Evolutionary conservation across 2,113 vertebrate genomes (phyloP).

Genomic region (Pachyramphus minor): DNA sequence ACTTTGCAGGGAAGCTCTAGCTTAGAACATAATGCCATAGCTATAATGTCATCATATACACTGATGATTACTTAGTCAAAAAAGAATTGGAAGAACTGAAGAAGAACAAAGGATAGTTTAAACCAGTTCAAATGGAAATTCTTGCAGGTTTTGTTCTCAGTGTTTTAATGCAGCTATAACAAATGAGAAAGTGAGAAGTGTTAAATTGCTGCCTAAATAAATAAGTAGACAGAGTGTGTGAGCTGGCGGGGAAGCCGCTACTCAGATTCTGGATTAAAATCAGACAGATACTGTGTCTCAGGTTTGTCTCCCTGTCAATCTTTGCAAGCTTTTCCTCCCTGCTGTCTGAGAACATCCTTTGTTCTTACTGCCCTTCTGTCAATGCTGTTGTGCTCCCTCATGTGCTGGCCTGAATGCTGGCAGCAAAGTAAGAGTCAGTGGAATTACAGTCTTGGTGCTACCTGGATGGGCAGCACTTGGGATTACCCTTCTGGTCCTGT

Average conservation of each 20-base stretch:
- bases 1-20: neutral
- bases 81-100: neutral
- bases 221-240: neutral
- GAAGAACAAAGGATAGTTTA: neutral
- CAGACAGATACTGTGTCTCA: neutral
- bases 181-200: neutral
- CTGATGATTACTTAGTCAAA: neutral
- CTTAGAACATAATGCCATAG: neutral
- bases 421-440: accelerated
- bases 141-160: neutral
- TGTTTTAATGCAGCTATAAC: neutral
- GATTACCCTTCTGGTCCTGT: neutral
- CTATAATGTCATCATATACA: neutral
- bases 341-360: neutral
- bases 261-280: neutral
- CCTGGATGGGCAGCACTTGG: neutral
- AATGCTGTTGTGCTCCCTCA: neutral
- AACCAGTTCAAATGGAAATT: neutral
- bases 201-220: neutral
- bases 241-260: neutral
- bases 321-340: neutral
- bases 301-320: neutral
- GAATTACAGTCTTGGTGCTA: neutral
- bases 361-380: neutral
- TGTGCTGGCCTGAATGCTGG: neutral